Percentiles rank a stretch among this genome's conserved stretches.
These are phyloP conservation scores for Elephas maximus DNA, from an alignment of 2,113 vertebrate genomes.

Conservation along the genomic window DNA sequence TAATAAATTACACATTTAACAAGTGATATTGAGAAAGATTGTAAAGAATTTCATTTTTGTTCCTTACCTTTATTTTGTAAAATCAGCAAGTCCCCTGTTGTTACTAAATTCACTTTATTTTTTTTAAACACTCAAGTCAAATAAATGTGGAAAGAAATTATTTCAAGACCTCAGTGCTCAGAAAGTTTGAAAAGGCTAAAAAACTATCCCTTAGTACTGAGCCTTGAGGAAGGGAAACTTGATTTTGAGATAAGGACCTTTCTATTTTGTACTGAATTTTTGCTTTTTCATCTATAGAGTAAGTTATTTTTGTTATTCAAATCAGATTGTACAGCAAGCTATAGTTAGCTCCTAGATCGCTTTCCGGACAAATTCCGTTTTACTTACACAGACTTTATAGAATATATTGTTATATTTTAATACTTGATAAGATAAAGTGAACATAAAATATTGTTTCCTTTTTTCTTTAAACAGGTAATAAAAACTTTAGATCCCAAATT, in stretches of 20 bases:
- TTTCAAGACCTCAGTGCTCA: background rate
- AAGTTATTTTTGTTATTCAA: background rate
- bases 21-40: slow-evolving; percentile 22
- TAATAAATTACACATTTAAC: background rate
- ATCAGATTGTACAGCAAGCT: slow-evolving; percentile 11
- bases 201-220: background rate
- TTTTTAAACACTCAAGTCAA: background rate
- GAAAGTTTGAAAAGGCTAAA: slow-evolving; percentile 4
- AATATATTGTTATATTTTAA: slow-evolving; percentile 24
- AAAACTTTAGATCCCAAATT: slow-evolving; percentile 97
- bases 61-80: background rate
- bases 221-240: background rate
- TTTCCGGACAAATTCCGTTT: slow-evolving; percentile 37
- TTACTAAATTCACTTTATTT: slow-evolving; percentile 39
- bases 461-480: slow-evolving; percentile 92
- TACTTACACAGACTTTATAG: background rate
- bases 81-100: background rate
- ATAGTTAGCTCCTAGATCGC: background rate
- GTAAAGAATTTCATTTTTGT: background rate
- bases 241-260: background rate
- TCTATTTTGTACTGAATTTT: slow-evolving; percentile 4
- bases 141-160: slow-evolving; percentile 26
- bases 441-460: background rate
- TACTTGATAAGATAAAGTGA: slow-evolving; percentile 36
- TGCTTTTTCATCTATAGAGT: background rate